Evolutionary conservation across 2,797 vertebrate species (phyloP).

Genomic region (Lutjanus campechanus): DNA sequence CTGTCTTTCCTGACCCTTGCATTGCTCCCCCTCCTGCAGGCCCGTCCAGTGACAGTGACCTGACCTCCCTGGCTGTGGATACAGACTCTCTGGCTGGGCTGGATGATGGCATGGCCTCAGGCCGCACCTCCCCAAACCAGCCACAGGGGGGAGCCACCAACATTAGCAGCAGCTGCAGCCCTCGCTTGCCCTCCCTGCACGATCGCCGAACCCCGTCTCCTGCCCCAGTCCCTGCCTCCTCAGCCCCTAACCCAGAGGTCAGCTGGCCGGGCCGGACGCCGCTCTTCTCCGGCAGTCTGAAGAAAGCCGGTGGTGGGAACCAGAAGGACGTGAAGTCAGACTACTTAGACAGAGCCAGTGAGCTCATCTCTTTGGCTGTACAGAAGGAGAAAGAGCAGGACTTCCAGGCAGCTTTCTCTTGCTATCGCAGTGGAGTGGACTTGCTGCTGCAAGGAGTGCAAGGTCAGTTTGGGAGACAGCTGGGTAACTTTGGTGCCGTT

Average conservation of each 20-base stretch:
- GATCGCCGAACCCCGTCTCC: slow-evolving; percentile 77
- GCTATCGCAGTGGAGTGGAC: slow-evolving; percentile 94
- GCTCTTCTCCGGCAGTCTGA: slow-evolving; percentile 88
- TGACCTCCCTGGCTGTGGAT: slow-evolving; percentile 92
- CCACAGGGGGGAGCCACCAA: slow-evolving; percentile 83
- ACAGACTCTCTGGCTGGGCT: slow-evolving; percentile 91
- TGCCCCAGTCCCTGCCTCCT: slow-evolving; percentile 71
- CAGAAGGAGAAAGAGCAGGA: slow-evolving; percentile 94
- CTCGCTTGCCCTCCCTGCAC: slow-evolving; percentile 75
- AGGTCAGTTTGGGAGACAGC: slow-evolving; percentile 86
- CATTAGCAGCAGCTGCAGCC: slow-evolving; percentile 79
- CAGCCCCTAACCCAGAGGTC: slow-evolving; percentile 86
- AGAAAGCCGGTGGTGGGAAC: slow-evolving; percentile 70
- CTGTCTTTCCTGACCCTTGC: background rate
- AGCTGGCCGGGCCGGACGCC: slow-evolving; percentile 81
- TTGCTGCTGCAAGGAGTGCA: slow-evolving; percentile 95
- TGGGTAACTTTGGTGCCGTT: background rate
- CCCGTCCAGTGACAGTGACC: slow-evolving; percentile 93
- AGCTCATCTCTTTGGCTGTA: slow-evolving; percentile 92
- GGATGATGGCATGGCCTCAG: slow-evolving; percentile 99
- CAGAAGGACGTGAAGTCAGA: slow-evolving; percentile 86
- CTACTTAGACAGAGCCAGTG: slow-evolving; percentile 93
- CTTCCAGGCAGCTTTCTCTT: slow-evolving; percentile 92
- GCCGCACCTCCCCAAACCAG: slow-evolving; percentile 91
- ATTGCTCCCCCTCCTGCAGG: slow-evolving; percentile 76